These are phyloP conservation scores for Cacoxenus indagator DNA, from an alignment of 2,888 invertebrate genomes.

Conservation along the genomic window DNA sequence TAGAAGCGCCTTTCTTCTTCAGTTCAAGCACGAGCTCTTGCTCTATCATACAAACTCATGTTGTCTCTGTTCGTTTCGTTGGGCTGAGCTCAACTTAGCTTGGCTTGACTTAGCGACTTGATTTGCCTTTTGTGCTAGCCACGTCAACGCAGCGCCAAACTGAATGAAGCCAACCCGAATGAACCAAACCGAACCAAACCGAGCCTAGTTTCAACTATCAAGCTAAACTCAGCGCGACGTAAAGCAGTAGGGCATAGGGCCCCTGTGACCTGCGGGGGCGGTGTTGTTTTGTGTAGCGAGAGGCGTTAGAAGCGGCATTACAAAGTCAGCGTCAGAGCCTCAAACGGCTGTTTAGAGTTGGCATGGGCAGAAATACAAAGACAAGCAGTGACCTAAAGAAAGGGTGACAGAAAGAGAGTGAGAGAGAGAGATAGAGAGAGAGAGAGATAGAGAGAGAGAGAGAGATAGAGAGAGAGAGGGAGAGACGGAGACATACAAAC, in stretches of 20 bases:
- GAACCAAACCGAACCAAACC: background rate
- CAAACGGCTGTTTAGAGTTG: no score
- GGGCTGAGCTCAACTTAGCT: constrained; percentile 15
- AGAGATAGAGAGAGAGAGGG: background rate
- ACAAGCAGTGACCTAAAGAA: no score
- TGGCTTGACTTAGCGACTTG: background rate
- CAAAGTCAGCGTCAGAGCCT: no score
- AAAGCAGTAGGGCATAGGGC: no score
- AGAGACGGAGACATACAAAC: background rate
- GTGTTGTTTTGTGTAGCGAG: background rate
- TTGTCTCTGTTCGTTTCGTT: constrained; percentile 13
- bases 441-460: no score
- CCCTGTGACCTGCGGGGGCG: no score
- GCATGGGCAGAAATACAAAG: no score
- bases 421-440: no score
- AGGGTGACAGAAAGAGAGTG: no score
- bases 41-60: background rate
- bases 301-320: no score
- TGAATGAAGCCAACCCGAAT: background rate
- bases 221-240: background rate
- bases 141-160: background rate
- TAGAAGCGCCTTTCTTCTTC: background rate
- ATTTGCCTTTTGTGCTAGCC: background rate
- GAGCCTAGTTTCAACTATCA: background rate
- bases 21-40: background rate